Evolutionary conservation across 2,113 vertebrate species (phyloP), one percentile per base, ranked within the genome.

Genomic region (Neogobius melanostomus): DNA sequence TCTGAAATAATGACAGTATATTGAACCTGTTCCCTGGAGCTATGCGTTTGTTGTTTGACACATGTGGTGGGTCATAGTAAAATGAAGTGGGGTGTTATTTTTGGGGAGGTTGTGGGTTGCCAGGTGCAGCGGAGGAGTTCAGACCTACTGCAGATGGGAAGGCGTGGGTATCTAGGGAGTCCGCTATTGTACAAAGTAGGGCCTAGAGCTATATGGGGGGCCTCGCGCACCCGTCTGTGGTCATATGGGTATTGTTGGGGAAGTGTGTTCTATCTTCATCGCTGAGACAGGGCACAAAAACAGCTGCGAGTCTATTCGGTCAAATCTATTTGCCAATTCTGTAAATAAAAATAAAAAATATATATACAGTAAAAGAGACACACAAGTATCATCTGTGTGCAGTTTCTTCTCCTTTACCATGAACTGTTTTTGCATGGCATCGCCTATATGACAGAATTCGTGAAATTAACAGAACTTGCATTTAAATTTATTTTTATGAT

Each of bases 71-170:
- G 52, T 69, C 66, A 53, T 71, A 17, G 17, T 67, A 66, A 62
- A 7, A 16, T 0, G 65, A 52, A 52, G 45, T 36, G 71, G 51
- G 66, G 75, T 74, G 47, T 65, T 80, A 36, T 36, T 51, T 54
- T 43, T 59, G 61, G 47, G 69, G 36, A 71, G 10, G 28, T 36
- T n/a, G 28, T 63, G 11, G 42, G 74, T 68, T 74, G 80, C 82
- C 87, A 90, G 88, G 82, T 91, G 90, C 84, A 75, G 77, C 79
- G 52, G 56, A 82, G 82, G 63, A 82, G 82, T 79, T 64, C 36
- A 70, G 72, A 76, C 28, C 77, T 61, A 15, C 82, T 83, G 79
- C 81, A 75, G 74, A 70, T 50, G 46, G 80, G 82, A 21, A 54
- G 21, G 21, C 17, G 11, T 11, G 7, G 64, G 85, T 71, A 87